Conservation (phyloP, 1,140 invertebrate species). For the Lordiphosa collinella region DNA sequence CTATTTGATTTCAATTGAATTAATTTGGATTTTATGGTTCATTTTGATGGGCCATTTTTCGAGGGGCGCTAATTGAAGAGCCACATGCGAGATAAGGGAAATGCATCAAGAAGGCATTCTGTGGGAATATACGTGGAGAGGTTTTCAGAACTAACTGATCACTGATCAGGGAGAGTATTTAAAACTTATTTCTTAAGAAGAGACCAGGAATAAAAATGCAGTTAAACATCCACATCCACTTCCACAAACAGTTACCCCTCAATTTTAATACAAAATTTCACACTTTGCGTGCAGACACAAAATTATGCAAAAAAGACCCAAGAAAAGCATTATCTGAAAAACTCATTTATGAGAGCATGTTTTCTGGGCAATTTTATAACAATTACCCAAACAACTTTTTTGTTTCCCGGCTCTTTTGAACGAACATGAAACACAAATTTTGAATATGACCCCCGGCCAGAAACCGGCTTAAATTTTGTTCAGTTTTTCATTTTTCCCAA, state of each 20-base stretch:
- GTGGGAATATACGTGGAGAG: slow-evolving; percentile 6
- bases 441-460: not conserved
- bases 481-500: slow-evolving; percentile 10
- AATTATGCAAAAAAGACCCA: slow-evolving; percentile 3
- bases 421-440: slow-evolving; percentile 1
- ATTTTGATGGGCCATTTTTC: slow-evolving; percentile 32
- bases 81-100: slow-evolving; percentile 14
- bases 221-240: too few species aligned
- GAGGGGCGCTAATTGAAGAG: slow-evolving; percentile 42
- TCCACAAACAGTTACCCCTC: too few species aligned
- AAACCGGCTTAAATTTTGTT: slow-evolving; percentile 4
- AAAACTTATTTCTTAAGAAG: too few species aligned
- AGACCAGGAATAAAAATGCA: too few species aligned
- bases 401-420: not conserved
- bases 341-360: slow-evolving; percentile 6
- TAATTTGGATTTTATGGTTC: slow-evolving; percentile 44
- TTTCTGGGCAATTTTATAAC: slow-evolving; percentile 12
- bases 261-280: slow-evolving; percentile 7
- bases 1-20: slow-evolving; percentile 40
- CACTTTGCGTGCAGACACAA: slow-evolving; percentile 7
- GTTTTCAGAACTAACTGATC: too few species aligned
- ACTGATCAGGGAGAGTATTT: too few species aligned
- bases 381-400: slow-evolving; percentile 7
- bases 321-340: not conserved
- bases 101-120: not conserved